Evolutionary conservation across 2,888 invertebrate genomes (phyloP), one percentile per base, ranked within the genome.

Genomic region (Cerastis rubricosa): DNA sequence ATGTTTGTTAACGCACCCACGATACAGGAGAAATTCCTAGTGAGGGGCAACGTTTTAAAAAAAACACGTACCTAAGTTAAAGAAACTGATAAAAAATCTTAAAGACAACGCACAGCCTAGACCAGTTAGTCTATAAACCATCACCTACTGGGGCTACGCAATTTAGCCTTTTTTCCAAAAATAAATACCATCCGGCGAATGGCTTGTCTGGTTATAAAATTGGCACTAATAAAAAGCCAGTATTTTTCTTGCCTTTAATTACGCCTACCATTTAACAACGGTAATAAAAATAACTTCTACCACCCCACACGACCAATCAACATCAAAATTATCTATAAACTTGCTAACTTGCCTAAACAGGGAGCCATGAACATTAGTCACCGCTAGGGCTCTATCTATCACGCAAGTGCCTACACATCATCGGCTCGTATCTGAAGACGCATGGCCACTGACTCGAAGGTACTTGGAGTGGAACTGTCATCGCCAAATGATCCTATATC

Each of bases 341-440:
- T 63, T 45, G 68, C 76, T n/a, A 57, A 65, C 63, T 70, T 74
- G 67, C 51, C 70, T 70, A 73, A 78, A 57, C 73, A 51, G 59
- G 22, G 71, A 63, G 29, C 70, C 64, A 43, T 59, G 71, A 66
- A 74, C 84, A 84, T 88, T 79, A 71, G 69, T 86, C 76, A 85
- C 61, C 40, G 59, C 77, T 63, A 85, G 61, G 54, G 66, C 63
- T 65, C 64, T 54, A 81, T 87, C 85, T 76, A 76, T 85, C 85
- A 83, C 71, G 25, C 67, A 71, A 77, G 71, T 67, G 64, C 68
- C 71, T 64, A 83, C 83, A 86, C 65, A 80, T 87, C 87, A 86
- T 76, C 71, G 85, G 43, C 63, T 64, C 74, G 72, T 85, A 79
- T 49, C 74, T 66, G 54, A 74, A 83, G 82, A 85, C 76, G 74